Conservation (phyloP, 2,113 vertebrate species). For the Acanthisitta chloris region DNA sequence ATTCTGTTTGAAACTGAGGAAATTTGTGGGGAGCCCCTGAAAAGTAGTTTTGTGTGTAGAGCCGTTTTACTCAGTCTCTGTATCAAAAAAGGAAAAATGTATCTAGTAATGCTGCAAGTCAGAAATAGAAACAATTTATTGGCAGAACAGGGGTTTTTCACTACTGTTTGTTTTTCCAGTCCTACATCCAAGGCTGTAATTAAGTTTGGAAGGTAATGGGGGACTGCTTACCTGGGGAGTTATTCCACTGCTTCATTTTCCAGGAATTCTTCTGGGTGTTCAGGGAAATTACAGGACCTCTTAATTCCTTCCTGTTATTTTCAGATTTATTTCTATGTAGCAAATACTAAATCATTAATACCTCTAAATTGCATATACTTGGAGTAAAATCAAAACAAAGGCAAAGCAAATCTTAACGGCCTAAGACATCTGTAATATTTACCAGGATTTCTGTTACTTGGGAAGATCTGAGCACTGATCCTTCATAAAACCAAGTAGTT, state of each 20-base stretch:
- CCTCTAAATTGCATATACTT: not conserved
- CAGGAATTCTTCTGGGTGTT: conserved; percentile 7
- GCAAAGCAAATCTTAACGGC: not conserved
- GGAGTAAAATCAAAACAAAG: not conserved
- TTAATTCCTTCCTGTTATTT: not conserved
- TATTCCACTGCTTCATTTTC: conserved; percentile 4
- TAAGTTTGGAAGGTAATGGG: not conserved
- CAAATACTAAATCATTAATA: not conserved
- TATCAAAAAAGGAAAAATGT: not conserved
- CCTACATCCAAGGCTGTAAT: not conserved
- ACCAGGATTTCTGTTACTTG: not conserved
- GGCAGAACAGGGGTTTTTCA: not conserved
- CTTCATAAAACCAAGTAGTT: not conserved
- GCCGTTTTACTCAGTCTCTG: not conserved
- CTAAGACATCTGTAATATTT: not conserved
- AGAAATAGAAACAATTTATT: not conserved
- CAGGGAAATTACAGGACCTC: not conserved
- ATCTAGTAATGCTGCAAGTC: not conserved
- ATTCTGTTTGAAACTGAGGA: not conserved
- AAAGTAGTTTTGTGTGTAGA: not conserved
- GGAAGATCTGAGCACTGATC: not conserved
- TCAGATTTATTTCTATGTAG: not conserved
- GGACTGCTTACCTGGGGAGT: not conserved
- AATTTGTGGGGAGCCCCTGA: not conserved
- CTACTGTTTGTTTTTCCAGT: conserved; percentile 18